phyloP scores from a whole-genome alignment of 2,888 invertebrate species.

The Pyrrhia umbra region DNA sequence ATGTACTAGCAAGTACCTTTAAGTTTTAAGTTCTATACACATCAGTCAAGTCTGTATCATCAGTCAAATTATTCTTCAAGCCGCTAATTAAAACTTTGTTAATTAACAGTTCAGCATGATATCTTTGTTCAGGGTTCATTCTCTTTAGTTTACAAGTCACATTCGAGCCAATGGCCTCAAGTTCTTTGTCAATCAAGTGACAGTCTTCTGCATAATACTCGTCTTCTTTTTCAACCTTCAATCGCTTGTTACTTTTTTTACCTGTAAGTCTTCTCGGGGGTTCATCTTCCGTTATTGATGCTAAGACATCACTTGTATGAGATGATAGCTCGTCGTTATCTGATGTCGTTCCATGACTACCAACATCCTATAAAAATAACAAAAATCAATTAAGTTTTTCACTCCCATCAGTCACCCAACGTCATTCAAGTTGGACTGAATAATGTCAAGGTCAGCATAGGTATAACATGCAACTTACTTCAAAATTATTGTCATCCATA shows the following conservation, averaged over 20 bases:
- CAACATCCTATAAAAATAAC: slow-evolving; percentile 36
- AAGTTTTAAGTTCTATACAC: slow-evolving; percentile 46
- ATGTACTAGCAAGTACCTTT: too few species aligned
- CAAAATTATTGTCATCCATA: slow-evolving; percentile 46
- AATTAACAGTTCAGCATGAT: slow-evolving; percentile 69
- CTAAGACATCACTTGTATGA: slow-evolving; percentile 38
- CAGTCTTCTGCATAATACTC: slow-evolving; percentile 31
- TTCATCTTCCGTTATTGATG: slow-evolving; percentile 47
- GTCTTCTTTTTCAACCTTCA: slow-evolving; percentile 37
- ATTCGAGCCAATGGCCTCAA: slow-evolving; percentile 69
- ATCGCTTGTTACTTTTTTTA: slow-evolving; percentile 6
- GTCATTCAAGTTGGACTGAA: not conserved
- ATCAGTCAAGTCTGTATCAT: slow-evolving; percentile 67
- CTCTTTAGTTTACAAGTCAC: slow-evolving; percentile 70
- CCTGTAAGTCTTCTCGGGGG: slow-evolving; percentile 26
- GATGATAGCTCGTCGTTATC: slow-evolving; percentile 16
- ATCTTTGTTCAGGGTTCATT: slow-evolving; percentile 68
- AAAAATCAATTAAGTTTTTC: not conserved
- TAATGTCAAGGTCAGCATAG: slow-evolving; percentile 6
- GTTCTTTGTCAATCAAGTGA: slow-evolving; percentile 61
- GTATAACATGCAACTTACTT: slow-evolving; percentile 44
- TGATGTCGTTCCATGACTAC: slow-evolving; percentile 10
- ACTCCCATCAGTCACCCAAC: slow-evolving; percentile 4
- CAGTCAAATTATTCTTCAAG: slow-evolving; percentile 64
- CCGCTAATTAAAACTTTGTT: slow-evolving; percentile 72